Base-by-base conservation (phyloP, 2,888 invertebrate species). In the Omphaloscelis lunosa region DNA sequence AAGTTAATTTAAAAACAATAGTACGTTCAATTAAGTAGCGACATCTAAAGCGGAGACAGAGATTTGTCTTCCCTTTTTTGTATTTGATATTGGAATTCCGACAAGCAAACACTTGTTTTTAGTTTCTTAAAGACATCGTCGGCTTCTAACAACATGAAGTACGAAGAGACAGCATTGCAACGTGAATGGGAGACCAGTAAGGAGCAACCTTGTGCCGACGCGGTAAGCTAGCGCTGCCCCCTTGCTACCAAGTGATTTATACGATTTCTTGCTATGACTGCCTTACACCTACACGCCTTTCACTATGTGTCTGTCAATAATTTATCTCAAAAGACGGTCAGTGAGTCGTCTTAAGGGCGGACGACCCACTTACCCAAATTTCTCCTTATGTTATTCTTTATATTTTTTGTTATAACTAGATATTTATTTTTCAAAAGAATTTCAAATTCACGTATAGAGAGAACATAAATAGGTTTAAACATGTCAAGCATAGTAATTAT, bases 111-210 rank as follows among this genome's bases (percentile, higher is more conserved):
- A 48, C 41, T 39, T 27, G 3, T 58, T 7, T 12, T 48, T 11
- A 58, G 9, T 17, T 62, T 45, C 12, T 0, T 11, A 34, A 1
- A 27, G 8, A 12, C 17, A 71, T 53, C 34, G 15, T 61, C 15
- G 20, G 20, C 27, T 58, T 56, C 12, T n/a, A 34, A 61, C 29
- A 89, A 29, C 45, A 94, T 94, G 94, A 94, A 93, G 86, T 89
- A 92, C 61, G 94, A 94, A 81, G 91, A 91, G 58, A 73, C 83
- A 56, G 69, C 86, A 8, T 68, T 92, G 20, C 90, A 85, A 78
- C 91, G 85, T 56, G 92, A 91, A 27, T 87, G 90, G 91, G 93
- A 92, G 29, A 89, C 83, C 68, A 84, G 71, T 66, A 92, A 89
- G 79, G 93, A 93, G 58, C 82, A 86, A 20, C 48, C 79, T 11